A percentile compares a stretch with the other conserved stretches of the same genome.
Conservation (phyloP, 1,140 invertebrate genomes). For the Zophobas atratus region DNA sequence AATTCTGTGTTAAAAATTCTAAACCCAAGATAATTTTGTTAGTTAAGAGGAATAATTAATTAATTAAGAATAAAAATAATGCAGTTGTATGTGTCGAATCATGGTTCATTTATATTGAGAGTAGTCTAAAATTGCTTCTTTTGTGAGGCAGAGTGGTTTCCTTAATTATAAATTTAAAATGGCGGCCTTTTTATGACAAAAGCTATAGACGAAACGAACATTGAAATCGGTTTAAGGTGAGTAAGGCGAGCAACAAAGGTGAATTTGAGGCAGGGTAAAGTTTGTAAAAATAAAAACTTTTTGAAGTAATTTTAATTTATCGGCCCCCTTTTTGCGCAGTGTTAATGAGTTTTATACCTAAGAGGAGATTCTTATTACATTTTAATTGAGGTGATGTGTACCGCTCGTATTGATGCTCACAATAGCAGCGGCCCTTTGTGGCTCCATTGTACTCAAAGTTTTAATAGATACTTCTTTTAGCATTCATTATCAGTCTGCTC, state of each 20-base stretch:
- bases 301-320: conserved; percentile 63
- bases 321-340: conserved; percentile 62
- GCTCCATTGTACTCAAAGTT: conserved; percentile 65
- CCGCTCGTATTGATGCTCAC: conserved; percentile 64
- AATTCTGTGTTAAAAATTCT: neutral
- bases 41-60: neutral
- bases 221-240: conserved; percentile 34
- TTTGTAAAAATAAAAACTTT: conserved; percentile 57
- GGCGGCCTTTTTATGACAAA: conserved; percentile 28
- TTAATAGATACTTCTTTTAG: conserved; percentile 68
- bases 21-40: neutral
- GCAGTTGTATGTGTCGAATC: neutral
- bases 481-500: conserved; percentile 66
- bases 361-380: conserved; percentile 66
- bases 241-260: conserved; percentile 34
- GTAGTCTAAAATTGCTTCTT: neutral
- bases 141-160: neutral
- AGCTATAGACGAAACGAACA: conserved; percentile 20
- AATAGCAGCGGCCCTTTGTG: conserved; percentile 63
- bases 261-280: conserved; percentile 22
- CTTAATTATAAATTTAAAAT: conserved; percentile 21
- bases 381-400: conserved; percentile 68
- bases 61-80: neutral
- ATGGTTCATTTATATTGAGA: too few relatives aligned
- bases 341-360: conserved; percentile 66